Conservation (phyloP, 2,113 vertebrate genomes). For the Rhombomys opimus region DNA sequence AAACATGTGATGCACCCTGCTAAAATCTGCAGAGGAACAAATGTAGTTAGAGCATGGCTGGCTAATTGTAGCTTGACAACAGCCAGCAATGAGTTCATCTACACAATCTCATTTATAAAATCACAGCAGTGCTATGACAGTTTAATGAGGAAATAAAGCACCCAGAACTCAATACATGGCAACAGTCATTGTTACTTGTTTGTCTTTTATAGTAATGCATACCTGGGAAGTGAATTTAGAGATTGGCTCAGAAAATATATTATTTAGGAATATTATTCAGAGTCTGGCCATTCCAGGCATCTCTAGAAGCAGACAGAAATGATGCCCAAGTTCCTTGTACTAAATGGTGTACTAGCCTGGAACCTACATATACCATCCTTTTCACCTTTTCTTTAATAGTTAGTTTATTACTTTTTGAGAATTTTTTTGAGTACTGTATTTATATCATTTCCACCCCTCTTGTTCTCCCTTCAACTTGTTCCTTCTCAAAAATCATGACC, state of each 20-base stretch:
- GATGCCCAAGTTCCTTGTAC: background rate
- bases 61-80: background rate
- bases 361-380: background rate
- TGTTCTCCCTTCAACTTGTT: background rate
- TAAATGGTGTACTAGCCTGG: background rate
- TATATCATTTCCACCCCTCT: background rate
- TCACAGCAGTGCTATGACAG: background rate
- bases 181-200: background rate
- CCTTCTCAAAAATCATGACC: background rate
- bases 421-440: background rate
- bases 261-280: slow-evolving; percentile 7
- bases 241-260: background rate
- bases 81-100: background rate
- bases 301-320: background rate
- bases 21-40: background rate
- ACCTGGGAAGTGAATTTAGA: slow-evolving; percentile 28
- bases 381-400: background rate
- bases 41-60: background rate
- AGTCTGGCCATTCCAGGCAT: background rate
- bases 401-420: background rate
- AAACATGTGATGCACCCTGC: background rate
- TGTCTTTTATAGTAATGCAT: slow-evolving; percentile 3
- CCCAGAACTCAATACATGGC: background rate
- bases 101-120: background rate
- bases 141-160: background rate